Evolutionary conservation across 2,113 vertebrate species (phyloP).

Genomic region (Spizaetus ornatus): DNA sequence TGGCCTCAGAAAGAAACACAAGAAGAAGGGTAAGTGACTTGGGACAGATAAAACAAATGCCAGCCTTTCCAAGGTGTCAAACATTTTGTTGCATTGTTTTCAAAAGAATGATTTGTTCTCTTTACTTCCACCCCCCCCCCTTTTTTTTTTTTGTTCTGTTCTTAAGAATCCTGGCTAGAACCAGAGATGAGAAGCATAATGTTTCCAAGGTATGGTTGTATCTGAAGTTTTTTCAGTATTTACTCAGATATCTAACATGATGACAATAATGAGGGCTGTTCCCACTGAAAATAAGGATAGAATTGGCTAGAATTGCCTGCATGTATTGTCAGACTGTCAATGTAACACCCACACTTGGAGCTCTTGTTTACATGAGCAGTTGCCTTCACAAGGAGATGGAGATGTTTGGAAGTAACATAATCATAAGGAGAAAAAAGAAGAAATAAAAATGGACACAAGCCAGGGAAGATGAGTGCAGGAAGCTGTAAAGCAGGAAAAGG

Average conservation of each 20-base stretch:
- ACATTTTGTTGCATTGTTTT: background rate
- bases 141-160: background rate
- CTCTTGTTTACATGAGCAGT: background rate
- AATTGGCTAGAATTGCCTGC: background rate
- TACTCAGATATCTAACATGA: background rate
- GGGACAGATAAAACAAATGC: background rate
- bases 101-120: background rate
- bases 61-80: background rate
- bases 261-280: background rate
- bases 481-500: background rate
- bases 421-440: background rate
- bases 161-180: background rate
- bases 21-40: background rate
- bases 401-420: background rate
- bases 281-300: background rate
- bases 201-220: background rate
- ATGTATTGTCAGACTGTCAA: background rate
- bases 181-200: background rate
- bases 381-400: background rate
- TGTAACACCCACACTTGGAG: background rate
- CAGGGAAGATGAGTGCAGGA: background rate
- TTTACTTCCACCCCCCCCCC: accelerated
- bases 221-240: background rate
- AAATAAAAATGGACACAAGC: background rate
- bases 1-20: background rate